Base-by-base conservation (phyloP, 1,140 invertebrate genomes). In the Globodera ellingtonae region DNA sequence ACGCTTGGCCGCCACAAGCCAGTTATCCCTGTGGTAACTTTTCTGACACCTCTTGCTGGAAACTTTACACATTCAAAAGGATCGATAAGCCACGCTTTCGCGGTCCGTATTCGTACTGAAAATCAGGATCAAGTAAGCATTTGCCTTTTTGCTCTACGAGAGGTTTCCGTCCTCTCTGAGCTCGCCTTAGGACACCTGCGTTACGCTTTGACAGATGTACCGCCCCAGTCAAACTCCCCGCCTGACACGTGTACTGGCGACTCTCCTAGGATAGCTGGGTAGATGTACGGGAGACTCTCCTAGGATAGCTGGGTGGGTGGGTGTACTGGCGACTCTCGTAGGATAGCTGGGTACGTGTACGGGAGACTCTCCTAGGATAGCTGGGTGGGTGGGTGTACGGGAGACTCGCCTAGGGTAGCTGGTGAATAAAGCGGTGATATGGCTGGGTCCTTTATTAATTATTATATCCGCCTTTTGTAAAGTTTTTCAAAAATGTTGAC, bases 21-120 rank as follows among this genome's bases (percentile, higher is more conserved):
- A 93, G 92, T 93, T 93, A 93, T 93, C 85, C 93, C 93, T 93
- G 93, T 93, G 92, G 93, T 93, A 93, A 93, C 93, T 93, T 93
- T 93, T 93, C 93, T 93, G 92, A 92, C 92, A 93, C 92, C 92
- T 93, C 92, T 93, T 92, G 92, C 92, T 92, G 91, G 91, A 93
- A 93, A 93, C 92, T 79, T 92, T 91, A 90, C 21, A 7, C 79
- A 92, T 90, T 91, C 91, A 91, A 93, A 93, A 93, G 92, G 93
- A 93, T 93, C 92, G 93, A 93, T 93, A 93, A 92, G 93, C 93
- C 93, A 91, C 91, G 92, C 92, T 93, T 93, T 93, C 92, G 91
- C 92, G 92, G 92, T 93, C 92, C 91, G 91, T 93, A 92, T 92
- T 92, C 92, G 89, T 92, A 92, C 92, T 93, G 92, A 92, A 86